Conservation (phyloP, 2,113 vertebrate genomes). For the Esox niger region DNA sequence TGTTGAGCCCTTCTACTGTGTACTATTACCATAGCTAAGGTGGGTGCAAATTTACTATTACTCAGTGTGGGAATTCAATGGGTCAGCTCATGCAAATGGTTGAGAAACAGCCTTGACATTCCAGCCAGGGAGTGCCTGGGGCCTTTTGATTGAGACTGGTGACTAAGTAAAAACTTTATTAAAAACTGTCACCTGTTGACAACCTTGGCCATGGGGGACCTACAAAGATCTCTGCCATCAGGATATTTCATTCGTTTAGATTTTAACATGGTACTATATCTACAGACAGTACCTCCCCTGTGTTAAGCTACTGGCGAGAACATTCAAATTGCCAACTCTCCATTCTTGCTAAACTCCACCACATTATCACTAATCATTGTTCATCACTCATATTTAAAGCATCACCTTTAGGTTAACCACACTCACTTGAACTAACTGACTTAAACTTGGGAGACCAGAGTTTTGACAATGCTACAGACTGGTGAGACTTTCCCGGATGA, state of each 20-base stretch:
- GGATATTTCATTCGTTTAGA: no score
- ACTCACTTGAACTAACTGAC: conserved; percentile 30
- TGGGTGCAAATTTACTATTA: no score
- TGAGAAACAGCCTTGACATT: conserved; percentile 45
- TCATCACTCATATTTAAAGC: conserved; percentile 2
- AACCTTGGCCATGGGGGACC: conserved; percentile 21
- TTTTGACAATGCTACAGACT: conserved; percentile 10
- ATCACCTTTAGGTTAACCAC: neutral
- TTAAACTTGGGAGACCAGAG: conserved; percentile 45
- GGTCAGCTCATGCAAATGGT: conserved; percentile 11
- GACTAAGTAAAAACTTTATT: neutral
- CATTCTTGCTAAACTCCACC: no score
- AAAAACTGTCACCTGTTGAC: conserved; percentile 15
- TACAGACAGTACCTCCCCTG: neutral
- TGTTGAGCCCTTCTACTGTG: no score
- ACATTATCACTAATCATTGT: no score
- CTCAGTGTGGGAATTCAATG: neutral
- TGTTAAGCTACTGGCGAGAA: no score
- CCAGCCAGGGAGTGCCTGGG: conserved; percentile 37
- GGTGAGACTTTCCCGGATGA: conserved; percentile 28
- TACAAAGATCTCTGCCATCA: neutral
- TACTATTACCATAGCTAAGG: no score
- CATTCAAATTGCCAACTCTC: no score
- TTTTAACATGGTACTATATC: no score
- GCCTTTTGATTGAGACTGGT: neutral